Evolutionary conservation across 2,888 invertebrate genomes (phyloP), one percentile per base, ranked within the genome.

Genomic region (Brachyopa scutellaris): DNA sequence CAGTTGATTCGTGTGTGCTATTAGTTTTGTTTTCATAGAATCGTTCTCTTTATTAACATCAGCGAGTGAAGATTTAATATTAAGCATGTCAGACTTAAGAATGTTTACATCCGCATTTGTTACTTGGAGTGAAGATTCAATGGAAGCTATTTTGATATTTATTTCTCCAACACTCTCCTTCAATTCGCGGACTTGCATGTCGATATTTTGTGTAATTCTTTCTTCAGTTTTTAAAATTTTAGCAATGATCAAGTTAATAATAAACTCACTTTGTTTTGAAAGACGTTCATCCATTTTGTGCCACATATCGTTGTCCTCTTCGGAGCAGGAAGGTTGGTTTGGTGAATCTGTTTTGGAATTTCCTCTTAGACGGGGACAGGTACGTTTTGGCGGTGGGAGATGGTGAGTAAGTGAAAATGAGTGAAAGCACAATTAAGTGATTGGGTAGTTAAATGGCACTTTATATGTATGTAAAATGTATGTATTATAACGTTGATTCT

Each of bases 251-350:
- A 49, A 26, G 26, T 11, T 13, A 49, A 49, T 49, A 29, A 49
- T 49, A 49, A 29, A 49, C 29, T 49, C 49, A 29, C 49, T 49
- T 49, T 49, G 49, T 49, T 26, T 49, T 7, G 8, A 7, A 21
- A 45, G 19, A 17, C 17, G 13, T 45, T 15, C 19, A 17, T 45
- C 19, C 45, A 45, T 45, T 45, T 45, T 45, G n/a, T n/a, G n/a
- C n/a, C n/a, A n/a, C n/a, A 36, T 36, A 3, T 2, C 17, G 9
- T 6, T 45, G n/a, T 3, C 19, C 9, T 9, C 5, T 19, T 4
- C 9, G 23, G 17, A 45, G 13, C 9, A 13, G 13, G 36, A 36
- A 36, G 23, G 9, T 2, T 5, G 13, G 5, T 45, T 45, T 45
- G 45, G 17, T 45, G 45, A 23, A 23, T 23, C 45, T 6, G 45